Conservation (phyloP, 37 sponge, comb jelly and placozoan species). For the Agelas oroides region DNA sequence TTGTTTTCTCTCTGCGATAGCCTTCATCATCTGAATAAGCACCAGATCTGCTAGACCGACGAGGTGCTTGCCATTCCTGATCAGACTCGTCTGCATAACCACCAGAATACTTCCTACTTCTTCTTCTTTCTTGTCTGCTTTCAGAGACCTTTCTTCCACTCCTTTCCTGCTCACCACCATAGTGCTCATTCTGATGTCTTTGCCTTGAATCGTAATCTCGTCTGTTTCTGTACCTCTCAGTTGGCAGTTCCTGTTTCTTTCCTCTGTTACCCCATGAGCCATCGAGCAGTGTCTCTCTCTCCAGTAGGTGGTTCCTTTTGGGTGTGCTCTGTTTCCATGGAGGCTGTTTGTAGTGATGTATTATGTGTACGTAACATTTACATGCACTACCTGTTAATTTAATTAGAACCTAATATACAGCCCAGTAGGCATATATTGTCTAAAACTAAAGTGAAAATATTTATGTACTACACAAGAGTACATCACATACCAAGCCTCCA, state of each 20-base stretch:
- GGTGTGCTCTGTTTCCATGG: too few relatives aligned
- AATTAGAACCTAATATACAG: too few relatives aligned
- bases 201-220: neutral
- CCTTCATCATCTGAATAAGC: constrained; percentile 37
- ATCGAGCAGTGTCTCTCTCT: constrained; percentile 35
- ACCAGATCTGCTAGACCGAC: constrained; percentile 3
- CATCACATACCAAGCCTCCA: too few relatives aligned
- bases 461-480: too few relatives aligned
- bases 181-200: neutral
- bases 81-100: constrained; percentile 12
- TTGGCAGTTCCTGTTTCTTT: neutral
- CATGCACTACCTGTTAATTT: too few relatives aligned
- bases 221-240: neutral
- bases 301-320: neutral
- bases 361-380: too few relatives aligned
- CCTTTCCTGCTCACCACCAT: constrained; percentile 29
- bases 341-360: too few relatives aligned
- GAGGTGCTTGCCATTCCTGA: neutral
- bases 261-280: constrained; percentile 1
- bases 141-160: constrained; percentile 4
- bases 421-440: too few relatives aligned
- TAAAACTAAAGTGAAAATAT: too few relatives aligned
- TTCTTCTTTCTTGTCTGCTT: neutral
- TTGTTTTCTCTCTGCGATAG: constrained; percentile 23
- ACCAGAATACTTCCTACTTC: neutral